Evolutionary conservation across 1,140 invertebrate genomes (phyloP).

Genomic region (Cotesia vestalis): DNA sequence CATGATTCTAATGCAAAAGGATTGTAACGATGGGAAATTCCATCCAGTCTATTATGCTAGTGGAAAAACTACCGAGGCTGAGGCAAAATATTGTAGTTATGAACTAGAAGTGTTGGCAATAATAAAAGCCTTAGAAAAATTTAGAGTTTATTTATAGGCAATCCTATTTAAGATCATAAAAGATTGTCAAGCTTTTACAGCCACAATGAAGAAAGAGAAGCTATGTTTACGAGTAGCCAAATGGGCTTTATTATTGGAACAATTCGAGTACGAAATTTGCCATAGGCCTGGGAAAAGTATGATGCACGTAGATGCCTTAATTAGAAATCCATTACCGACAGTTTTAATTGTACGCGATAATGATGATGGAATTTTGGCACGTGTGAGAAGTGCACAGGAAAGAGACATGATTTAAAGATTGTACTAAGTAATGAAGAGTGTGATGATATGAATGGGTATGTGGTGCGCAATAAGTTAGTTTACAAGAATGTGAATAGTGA

Average conservation of each 20-base stretch:
- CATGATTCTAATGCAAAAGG: conserved; percentile 49
- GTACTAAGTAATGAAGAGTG: not conserved
- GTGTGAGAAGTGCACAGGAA: conserved; percentile 31
- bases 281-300: conserved; percentile 43
- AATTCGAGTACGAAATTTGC: conserved; percentile 49
- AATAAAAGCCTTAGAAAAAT: too few species aligned
- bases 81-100: too few species aligned
- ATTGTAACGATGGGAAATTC: conserved; percentile 2
- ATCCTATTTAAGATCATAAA: too few species aligned
- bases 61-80: too few species aligned
- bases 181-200: too few species aligned
- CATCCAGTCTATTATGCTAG: conserved; percentile 10
- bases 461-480: conserved; percentile 8
- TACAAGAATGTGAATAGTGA: conserved; percentile 21
- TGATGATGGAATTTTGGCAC: conserved; percentile 38
- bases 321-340: conserved; percentile 43
- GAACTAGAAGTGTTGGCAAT: too few species aligned
- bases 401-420: conserved; percentile 20
- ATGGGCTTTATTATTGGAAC: conserved; percentile 51
- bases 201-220: too few species aligned
- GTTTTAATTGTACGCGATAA: conserved; percentile 14
- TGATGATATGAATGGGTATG: conserved; percentile 16
- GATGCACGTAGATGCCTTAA: conserved; percentile 52
- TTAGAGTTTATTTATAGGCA: too few species aligned
- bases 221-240: too few species aligned